These are phyloP conservation scores for Aphelocoma californica DNA, from an alignment of 2,797 vertebrate species.

Conservation along the genomic window DNA sequence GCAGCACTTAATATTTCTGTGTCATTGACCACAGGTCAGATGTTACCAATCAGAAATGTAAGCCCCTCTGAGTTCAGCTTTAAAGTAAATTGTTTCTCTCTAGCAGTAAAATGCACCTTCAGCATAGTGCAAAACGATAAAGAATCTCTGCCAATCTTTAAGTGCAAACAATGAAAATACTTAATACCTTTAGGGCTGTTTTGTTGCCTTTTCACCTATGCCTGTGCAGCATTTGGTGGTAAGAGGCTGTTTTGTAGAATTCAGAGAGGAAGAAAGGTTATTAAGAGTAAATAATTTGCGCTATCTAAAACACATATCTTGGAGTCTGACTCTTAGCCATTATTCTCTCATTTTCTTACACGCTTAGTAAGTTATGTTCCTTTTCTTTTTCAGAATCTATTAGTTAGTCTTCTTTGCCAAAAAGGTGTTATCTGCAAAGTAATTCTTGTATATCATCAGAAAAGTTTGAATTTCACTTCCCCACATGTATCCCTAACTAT, in stretches of 20 bases:
- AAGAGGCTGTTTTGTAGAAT: neutral
- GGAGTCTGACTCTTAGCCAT: neutral
- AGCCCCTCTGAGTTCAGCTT: neutral
- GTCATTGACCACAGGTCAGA: neutral
- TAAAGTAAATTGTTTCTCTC: neutral
- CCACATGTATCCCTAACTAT: neutral
- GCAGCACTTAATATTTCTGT: neutral
- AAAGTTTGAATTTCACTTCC: neutral
- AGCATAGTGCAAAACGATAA: neutral
- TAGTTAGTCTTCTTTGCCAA: neutral
- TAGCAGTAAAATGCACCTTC: neutral
- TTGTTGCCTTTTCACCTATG: neutral
- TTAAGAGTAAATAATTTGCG: neutral
- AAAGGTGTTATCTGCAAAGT: neutral
- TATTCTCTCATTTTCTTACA: neutral
- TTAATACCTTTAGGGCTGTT: neutral
- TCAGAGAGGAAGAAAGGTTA: neutral
- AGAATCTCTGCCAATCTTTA: neutral
- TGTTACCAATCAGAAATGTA: neutral
- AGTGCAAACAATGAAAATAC: neutral
- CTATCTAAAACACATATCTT: neutral
- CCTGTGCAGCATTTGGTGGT: neutral
- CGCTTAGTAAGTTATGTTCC: neutral
- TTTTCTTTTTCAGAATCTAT: neutral
- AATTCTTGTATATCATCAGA: neutral